Percentiles rank a stretch among this genome's conserved stretches.
Conservation (phyloP, 2,888 invertebrate genomes). For the Apamea sordens region DNA sequence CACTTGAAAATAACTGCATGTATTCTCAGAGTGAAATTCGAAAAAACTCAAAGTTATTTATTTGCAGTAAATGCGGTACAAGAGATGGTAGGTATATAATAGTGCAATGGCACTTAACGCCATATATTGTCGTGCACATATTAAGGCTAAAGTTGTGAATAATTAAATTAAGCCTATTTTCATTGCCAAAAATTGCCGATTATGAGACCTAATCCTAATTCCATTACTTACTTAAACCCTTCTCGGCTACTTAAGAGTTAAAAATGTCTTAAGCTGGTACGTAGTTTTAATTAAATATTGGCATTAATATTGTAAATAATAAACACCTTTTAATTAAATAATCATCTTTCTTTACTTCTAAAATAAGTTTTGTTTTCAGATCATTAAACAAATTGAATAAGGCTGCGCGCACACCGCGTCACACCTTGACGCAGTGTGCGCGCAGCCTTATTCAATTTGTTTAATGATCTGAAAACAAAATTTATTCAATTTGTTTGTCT, state of each 20-base stretch:
- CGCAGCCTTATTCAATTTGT: slow-evolving; percentile 19
- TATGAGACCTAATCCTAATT: slow-evolving; percentile 22
- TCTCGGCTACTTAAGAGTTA: slow-evolving; percentile 36
- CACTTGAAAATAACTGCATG: neutral
- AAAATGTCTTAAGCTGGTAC: slow-evolving; percentile 32
- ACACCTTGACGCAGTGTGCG: neutral
- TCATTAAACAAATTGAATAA: slow-evolving; percentile 21
- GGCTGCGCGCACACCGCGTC: neutral
- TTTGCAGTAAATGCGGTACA: neutral
- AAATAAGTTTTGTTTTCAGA: slow-evolving; percentile 6
- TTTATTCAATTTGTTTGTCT: neutral
- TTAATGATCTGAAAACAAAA: slow-evolving; percentile 7
- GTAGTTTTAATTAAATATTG: slow-evolving; percentile 36
- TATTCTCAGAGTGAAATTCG: neutral
- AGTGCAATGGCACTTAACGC: neutral
- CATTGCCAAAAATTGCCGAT: neutral
- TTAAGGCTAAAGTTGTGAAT: neutral
- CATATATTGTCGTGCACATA: neutral
- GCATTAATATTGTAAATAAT: slow-evolving; percentile 31
- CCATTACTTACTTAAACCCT: slow-evolving; percentile 31
- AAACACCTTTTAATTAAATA: slow-evolving; percentile 33
- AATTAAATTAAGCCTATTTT: neutral
- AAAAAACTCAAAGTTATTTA: neutral
- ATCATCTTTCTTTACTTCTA: slow-evolving; percentile 1
- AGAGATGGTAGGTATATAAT: neutral